Evolutionary conservation across 2,113 vertebrate genomes (phyloP).

Genomic region (Talpa occidentalis): DNA sequence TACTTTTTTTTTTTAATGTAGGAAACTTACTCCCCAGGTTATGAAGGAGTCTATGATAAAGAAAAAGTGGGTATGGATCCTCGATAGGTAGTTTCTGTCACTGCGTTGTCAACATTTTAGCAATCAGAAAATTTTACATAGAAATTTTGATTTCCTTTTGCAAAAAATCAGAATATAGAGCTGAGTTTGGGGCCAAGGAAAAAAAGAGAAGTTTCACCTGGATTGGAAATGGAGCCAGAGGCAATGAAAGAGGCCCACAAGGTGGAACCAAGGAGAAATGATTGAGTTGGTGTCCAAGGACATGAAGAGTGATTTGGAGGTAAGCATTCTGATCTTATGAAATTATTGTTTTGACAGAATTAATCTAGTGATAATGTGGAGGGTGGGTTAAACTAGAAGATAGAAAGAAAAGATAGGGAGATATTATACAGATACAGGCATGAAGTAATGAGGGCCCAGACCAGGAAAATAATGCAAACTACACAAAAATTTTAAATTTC

Average conservation of each 20-base stretch:
- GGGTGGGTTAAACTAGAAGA: background rate
- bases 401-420: background rate
- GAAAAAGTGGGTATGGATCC: background rate
- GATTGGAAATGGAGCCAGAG: background rate
- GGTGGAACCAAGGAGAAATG: background rate
- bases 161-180: background rate
- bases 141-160: background rate
- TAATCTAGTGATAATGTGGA: background rate
- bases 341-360: background rate
- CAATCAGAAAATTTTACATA: background rate
- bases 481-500: background rate
- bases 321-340: background rate
- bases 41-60: background rate
- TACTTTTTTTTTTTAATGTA: background rate
- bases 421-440: background rate
- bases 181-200: background rate
- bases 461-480: background rate
- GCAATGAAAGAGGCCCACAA: background rate
- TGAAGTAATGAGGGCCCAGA: background rate
- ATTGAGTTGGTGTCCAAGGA: background rate
- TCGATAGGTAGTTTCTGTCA: background rate
- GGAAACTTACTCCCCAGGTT: background rate
- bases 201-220: background rate
- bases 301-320: background rate
- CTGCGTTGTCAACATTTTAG: background rate